These are phyloP conservation scores for Lithosia quadra DNA, from an alignment of 2,888 invertebrate genomes.

Conservation along the genomic window DNA sequence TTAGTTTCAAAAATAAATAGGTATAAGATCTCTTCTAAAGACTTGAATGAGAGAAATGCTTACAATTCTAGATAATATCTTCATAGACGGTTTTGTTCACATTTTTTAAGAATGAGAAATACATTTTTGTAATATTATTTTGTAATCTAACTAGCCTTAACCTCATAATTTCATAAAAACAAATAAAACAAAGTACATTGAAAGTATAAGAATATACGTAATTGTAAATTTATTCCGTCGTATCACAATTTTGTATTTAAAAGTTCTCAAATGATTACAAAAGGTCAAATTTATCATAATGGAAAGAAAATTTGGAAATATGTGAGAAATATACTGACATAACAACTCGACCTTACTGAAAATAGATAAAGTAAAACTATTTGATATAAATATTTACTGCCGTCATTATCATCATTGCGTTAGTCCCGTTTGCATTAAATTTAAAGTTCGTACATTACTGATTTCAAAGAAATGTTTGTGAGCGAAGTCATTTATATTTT, in stretches of 20 bases:
- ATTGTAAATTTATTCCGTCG: conserved; percentile 10
- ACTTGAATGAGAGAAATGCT: too few relatives aligned
- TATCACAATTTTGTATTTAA: conserved; percentile 2
- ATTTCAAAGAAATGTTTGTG: too few relatives aligned
- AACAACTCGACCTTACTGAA: background rate
- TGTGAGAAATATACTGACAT: background rate
- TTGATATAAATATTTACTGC: background rate
- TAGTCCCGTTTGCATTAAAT: background rate
- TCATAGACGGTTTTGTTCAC: background rate
- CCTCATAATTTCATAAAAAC: background rate
- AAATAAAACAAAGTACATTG: background rate
- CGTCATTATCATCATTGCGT: background rate
- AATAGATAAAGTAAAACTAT: background rate
- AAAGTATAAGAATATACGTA: conserved; percentile 11
- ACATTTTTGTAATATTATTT: background rate
- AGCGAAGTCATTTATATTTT: background rate
- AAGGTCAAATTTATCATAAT: background rate
- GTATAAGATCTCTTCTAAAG: too few relatives aligned
- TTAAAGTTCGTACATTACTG: too few relatives aligned
- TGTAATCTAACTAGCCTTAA: conserved; percentile 1
- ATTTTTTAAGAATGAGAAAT: background rate
- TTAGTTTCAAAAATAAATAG: too few relatives aligned
- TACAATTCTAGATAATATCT: background rate
- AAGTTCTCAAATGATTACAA: background rate
- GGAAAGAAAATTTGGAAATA: background rate